Evolutionary conservation across 2,113 vertebrate species (phyloP).

Genomic region (Rhinolophus ferrumequinum): DNA sequence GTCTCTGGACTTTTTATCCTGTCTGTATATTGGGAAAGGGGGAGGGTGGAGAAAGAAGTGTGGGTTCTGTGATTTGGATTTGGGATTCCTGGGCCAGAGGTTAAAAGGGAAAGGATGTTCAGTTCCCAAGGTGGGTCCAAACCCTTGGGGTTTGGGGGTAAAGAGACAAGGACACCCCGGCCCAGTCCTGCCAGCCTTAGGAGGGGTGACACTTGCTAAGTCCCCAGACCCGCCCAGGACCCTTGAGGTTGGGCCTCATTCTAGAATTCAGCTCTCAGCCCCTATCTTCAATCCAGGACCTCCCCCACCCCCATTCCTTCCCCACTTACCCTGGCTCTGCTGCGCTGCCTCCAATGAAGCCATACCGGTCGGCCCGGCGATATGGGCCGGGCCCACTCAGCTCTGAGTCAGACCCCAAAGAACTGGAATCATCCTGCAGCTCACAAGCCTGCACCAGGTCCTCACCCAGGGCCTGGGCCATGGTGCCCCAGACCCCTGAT

Average conservation of each 20-base stretch:
- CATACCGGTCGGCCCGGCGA: slow-evolving; percentile 81
- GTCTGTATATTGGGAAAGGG: background rate
- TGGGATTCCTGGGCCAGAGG: background rate
- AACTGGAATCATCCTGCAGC: slow-evolving; percentile 81
- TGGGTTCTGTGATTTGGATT: background rate
- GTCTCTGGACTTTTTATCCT: background rate
- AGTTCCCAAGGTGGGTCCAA: background rate
- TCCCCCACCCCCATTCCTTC: background rate
- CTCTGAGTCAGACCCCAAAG: slow-evolving; percentile 82
- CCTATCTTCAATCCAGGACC: background rate
- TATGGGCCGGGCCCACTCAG: slow-evolving; percentile 74
- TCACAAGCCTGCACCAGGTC: slow-evolving; percentile 67
- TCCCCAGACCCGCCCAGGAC: background rate
- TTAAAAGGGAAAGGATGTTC: background rate
- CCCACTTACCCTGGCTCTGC: slow-evolving; percentile 76
- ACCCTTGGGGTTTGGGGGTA: background rate
- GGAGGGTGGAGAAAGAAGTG: background rate
- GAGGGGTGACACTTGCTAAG: background rate
- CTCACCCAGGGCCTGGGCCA: slow-evolving; percentile 75
- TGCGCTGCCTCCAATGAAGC: slow-evolving; percentile 80
- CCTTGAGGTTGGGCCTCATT: background rate
- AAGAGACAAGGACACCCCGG: background rate
- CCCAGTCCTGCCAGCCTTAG: background rate
- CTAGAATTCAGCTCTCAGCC: background rate
- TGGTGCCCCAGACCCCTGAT: background rate